Conservation (phyloP, 2,888 invertebrate species). For the Drosophila quasianomalipes region DNA sequence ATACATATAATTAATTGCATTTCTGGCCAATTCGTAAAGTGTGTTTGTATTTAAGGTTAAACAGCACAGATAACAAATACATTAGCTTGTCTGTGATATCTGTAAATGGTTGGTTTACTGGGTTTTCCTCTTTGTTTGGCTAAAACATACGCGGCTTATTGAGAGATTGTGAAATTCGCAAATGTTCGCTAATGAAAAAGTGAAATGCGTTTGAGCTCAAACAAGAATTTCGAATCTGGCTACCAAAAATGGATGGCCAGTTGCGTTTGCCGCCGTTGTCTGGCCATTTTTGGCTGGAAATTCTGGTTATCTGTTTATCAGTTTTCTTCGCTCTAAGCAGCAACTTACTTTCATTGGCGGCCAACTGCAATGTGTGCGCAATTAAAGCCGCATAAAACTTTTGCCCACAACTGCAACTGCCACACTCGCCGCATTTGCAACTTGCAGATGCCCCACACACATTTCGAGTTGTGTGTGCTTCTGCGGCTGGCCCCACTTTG, state of each 20-base stretch:
- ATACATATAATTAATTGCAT: background rate
- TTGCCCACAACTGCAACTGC: constrained; percentile 14
- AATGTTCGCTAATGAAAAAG: constrained; percentile 50
- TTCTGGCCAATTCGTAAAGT: no score
- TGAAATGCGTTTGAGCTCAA: constrained; percentile 46
- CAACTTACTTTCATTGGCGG: constrained; percentile 70
- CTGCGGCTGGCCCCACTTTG: constrained; percentile 40
- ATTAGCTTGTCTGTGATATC: background rate
- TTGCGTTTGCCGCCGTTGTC: constrained; percentile 12
- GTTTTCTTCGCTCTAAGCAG: constrained; percentile 53
- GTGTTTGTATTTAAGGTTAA: background rate
- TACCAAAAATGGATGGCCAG: constrained; percentile 53
- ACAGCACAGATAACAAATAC: background rate
- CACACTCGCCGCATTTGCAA: background rate
- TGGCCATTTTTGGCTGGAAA: constrained; percentile 67
- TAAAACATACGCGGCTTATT: constrained; percentile 1
- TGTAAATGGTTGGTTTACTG: background rate
- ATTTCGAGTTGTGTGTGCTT: constrained; percentile 4
- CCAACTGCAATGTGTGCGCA: constrained; percentile 49
- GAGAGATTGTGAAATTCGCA: constrained; percentile 51
- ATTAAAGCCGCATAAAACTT: constrained; percentile 56
- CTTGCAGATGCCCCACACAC: constrained; percentile 21
- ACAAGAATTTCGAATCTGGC: constrained; percentile 57
- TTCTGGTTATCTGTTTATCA: constrained; percentile 75
- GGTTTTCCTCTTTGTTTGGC: constrained; percentile 4